phyloP scores from a whole-genome alignment of 2,888 invertebrate species.

The Helicoverpa assulta region DNA sequence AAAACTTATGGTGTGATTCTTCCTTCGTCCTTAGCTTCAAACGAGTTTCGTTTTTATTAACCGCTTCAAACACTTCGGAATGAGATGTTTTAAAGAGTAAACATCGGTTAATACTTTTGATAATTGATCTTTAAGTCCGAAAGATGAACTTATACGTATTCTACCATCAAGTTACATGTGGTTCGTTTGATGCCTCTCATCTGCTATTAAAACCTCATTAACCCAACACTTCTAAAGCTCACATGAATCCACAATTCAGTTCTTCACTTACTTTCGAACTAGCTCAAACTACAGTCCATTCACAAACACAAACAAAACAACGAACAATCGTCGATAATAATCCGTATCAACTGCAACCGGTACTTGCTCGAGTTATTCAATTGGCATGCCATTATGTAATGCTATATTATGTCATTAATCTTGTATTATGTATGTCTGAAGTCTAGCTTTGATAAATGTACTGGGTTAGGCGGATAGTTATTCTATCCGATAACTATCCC shows the following conservation, averaged over 20 bases:
- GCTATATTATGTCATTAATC: slow-evolving; percentile 44
- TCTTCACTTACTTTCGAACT: slow-evolving; percentile 15
- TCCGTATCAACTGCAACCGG: slow-evolving; percentile 25
- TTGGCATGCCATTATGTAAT: slow-evolving; percentile 48
- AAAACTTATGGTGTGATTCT: too few species aligned
- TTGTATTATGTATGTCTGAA: slow-evolving; percentile 22
- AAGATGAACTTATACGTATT: too few species aligned
- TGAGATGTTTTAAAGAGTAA: too few species aligned
- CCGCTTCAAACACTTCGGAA: too few species aligned
- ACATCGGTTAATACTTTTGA: too few species aligned
- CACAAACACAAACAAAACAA: slow-evolving; percentile 27
- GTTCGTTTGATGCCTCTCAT: not conserved
- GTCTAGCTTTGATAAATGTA: slow-evolving; percentile 31
- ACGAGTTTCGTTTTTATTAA: too few species aligned
- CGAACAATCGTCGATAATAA: slow-evolving; percentile 13
- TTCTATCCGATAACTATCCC: not conserved
- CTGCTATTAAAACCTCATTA: not conserved
- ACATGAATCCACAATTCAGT: slow-evolving; percentile 5
- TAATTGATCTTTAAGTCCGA: too few species aligned
- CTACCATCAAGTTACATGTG: not conserved
- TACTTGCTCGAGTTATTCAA: slow-evolving; percentile 47
- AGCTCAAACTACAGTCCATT: slow-evolving; percentile 18
- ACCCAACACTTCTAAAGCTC: not conserved
- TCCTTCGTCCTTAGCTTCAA: too few species aligned
- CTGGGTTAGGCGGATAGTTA: not conserved